Conservation (phyloP, 2,888 invertebrate genomes). For the Scaptomyza polygonia region DNA sequence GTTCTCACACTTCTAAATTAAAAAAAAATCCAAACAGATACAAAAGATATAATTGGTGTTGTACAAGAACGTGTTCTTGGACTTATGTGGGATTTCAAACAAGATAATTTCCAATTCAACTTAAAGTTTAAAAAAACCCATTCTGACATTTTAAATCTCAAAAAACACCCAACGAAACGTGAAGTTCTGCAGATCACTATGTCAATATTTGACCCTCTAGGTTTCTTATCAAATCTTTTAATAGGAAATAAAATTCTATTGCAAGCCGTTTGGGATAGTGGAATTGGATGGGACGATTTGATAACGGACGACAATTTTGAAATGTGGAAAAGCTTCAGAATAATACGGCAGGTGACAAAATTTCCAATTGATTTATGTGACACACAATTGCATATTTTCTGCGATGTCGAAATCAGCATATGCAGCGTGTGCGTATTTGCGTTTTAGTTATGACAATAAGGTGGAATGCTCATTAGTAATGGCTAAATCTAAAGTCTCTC, state of each 20-base stretch:
- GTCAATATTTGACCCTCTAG: too few species aligned
- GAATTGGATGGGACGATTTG: too few species aligned
- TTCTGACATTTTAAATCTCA: not conserved
- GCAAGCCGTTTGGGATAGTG: too few species aligned
- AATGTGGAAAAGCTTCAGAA: too few species aligned
- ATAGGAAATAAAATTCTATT: too few species aligned
- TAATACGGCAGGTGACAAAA: too few species aligned
- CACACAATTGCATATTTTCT: too few species aligned
- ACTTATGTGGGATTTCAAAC: not conserved
- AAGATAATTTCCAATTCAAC: not conserved
- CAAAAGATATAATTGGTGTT: not conserved
- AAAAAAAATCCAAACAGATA: not conserved
- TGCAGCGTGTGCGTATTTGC: too few species aligned
- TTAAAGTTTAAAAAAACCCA: not conserved
- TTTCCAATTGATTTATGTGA: too few species aligned
- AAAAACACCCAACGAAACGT: not conserved
- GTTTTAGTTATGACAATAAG: not conserved
- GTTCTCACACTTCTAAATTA: not conserved
- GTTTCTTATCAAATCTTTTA: too few species aligned
- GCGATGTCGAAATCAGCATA: too few species aligned
- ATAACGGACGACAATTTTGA: too few species aligned
- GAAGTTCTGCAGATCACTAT: not conserved
- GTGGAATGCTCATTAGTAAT: not conserved
- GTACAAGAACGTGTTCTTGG: not conserved
- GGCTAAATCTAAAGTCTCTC: not conserved